Evolutionary conservation across 2,113 vertebrate species (phyloP), one percentile per base, ranked within the genome.

Genomic region (Thymallus thymallus): DNA sequence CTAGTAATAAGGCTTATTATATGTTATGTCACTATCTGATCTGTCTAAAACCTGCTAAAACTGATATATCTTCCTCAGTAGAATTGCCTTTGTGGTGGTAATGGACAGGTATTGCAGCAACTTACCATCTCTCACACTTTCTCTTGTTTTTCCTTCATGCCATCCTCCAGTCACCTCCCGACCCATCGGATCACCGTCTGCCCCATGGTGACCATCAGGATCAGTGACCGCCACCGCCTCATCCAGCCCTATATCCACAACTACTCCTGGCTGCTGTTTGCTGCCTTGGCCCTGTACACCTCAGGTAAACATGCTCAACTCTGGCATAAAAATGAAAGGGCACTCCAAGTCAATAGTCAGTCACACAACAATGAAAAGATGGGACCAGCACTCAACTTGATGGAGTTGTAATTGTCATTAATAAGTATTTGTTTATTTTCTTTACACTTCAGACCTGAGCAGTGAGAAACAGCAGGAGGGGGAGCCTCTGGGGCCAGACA

Each of bases 241-340:
- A 98, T 99, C 89, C 98, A 98, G 84, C 98, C 97, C 0, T 99
- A 98, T 18, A 93, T 99, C 75, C 98, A 99, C 91, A 99, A 98
- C 73, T 99, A 99, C 9, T 96, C 97, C 72, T 99, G 98, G 98
- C 92, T 99, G 48, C 87, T 99, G 3, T 99, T 99, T 48, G 94
- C 96, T 0, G 94, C 96, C 24, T 75, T 99, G 88, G 94, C 96
- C 2, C 95, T 99, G 69, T 97, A 98, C 82, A 94, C 95, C 0
- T 95, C 97, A 0, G 96, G 48, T 51, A 51, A 41, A 12, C 9
- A 2, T 41, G 35, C 35, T 41, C 35, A 41, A 41, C 35, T 41
- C 35, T 41, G 35, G 35, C 35, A 41, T 41, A 41, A 10, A 41
- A 41, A 51, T 51, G 46, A 51, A 51, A 16, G 46, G 46, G 46